Conservation (phyloP, 2,113 vertebrate species). For the Ictidomys tridecemlineatus region DNA sequence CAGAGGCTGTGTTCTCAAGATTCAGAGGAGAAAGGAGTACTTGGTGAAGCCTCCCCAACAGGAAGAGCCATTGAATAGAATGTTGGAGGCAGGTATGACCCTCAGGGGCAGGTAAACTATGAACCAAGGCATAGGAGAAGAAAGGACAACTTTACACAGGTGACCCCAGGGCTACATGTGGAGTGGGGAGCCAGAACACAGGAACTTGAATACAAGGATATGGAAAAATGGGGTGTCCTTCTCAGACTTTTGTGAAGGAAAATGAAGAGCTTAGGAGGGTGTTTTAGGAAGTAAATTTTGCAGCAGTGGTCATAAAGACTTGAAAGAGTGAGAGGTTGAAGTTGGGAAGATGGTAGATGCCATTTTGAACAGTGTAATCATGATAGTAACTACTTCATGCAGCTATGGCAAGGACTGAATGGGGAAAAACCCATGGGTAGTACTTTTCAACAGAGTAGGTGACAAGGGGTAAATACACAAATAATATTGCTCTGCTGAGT, state of each 20-base stretch:
- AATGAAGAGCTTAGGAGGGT: neutral
- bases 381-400: neutral
- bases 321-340: neutral
- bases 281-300: neutral
- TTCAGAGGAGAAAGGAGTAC: neutral
- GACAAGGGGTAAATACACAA: neutral
- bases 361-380: neutral
- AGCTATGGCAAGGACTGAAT: neutral
- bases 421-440: neutral
- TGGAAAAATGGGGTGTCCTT: neutral
- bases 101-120: neutral
- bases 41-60: neutral
- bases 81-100: neutral
- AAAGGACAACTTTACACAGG: neutral
- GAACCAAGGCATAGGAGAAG: neutral
- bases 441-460: neutral
- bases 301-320: neutral
- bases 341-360: slow-evolving; percentile 12
- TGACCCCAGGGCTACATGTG: neutral
- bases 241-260: neutral
- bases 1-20: neutral
- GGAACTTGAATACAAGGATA: neutral
- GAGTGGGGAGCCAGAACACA: no score
- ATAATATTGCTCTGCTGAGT: neutral
- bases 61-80: neutral